These are phyloP conservation scores for Loxodonta africana DNA, from an alignment of 2,113 vertebrate species.

Conservation along the genomic window DNA sequence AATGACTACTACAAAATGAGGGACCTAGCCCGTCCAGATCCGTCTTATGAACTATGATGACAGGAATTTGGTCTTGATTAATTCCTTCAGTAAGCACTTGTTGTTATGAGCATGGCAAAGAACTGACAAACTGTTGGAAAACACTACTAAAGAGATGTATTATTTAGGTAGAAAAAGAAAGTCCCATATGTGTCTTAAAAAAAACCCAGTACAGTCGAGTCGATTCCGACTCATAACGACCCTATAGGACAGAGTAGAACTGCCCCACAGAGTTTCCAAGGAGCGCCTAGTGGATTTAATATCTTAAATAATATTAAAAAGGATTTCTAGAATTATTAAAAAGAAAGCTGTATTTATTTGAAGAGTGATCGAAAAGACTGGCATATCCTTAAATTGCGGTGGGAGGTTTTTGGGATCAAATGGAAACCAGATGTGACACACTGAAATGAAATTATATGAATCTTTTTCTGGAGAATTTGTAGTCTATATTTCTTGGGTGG, in stretches of 20 bases:
- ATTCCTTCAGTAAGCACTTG: not conserved
- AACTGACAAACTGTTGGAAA: not conserved
- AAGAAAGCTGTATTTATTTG: not conserved
- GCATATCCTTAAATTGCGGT: not conserved
- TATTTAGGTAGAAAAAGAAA: conserved; percentile 48
- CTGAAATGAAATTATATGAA: conserved; percentile 30
- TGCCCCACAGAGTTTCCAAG: too few relatives aligned
- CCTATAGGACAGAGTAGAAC: too few relatives aligned
- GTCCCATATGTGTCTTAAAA: not conserved
- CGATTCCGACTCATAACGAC: too few relatives aligned
- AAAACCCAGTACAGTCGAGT: too few relatives aligned
- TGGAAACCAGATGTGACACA: not conserved
- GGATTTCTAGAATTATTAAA: conserved; percentile 46
- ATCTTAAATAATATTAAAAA: conserved; percentile 56
- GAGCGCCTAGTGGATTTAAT: not conserved
- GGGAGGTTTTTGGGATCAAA: conserved; percentile 26
- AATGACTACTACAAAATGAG: not conserved
- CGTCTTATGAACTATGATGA: not conserved
- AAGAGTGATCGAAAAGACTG: conserved; percentile 30
- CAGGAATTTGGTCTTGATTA: not conserved
- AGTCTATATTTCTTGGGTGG: not conserved
- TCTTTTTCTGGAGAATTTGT: conserved; percentile 35
- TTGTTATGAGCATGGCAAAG: not conserved
- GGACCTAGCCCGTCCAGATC: not conserved
- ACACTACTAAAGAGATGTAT: not conserved